A percentile compares a stretch with the other conserved stretches of the same genome.
These are phyloP conservation scores for Agrotis ipsilon DNA, from an alignment of 2,888 invertebrate genomes.

Conservation along the genomic window DNA sequence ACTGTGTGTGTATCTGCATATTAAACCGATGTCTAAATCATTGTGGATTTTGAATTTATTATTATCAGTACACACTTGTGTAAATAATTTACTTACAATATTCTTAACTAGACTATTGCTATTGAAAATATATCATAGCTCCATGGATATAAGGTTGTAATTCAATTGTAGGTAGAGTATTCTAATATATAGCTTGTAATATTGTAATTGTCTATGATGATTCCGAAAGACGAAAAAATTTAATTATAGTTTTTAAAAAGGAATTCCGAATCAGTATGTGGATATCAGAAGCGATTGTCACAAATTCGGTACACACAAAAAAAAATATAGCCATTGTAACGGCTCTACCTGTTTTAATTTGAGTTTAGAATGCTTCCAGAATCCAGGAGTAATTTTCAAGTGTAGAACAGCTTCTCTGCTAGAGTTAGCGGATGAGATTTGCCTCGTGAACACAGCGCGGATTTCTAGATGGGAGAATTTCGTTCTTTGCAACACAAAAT, in stretches of 20 bases:
- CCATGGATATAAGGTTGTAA: slow-evolving; percentile 13
- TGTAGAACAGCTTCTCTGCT: no score
- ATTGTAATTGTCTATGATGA: slow-evolving; percentile 15
- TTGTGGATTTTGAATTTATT: slow-evolving; percentile 68
- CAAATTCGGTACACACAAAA: no score
- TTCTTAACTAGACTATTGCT: slow-evolving; percentile 26
- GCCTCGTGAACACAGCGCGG: no score
- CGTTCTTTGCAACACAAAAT: neutral
- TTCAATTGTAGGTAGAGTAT: slow-evolving; percentile 4
- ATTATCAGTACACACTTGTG: slow-evolving; percentile 64
- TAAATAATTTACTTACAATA: slow-evolving; percentile 59
- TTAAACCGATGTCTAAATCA: slow-evolving; percentile 61
- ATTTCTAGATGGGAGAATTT: no score
- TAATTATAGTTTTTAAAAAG: no score
- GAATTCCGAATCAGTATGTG: no score
- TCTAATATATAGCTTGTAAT: slow-evolving; percentile 10
- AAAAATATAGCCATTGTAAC: no score
- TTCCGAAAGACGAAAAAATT: slow-evolving; percentile 5
- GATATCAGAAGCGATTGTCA: no score
- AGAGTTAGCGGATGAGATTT: no score
- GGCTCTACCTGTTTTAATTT: no score
- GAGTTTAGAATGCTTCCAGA: no score
- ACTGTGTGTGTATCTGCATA: neutral
- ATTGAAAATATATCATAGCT: slow-evolving; percentile 8
- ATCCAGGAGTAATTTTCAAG: no score